Evolutionary conservation across 2,113 vertebrate species (phyloP).

Genomic region (Picathartes gymnocephalus): DNA sequence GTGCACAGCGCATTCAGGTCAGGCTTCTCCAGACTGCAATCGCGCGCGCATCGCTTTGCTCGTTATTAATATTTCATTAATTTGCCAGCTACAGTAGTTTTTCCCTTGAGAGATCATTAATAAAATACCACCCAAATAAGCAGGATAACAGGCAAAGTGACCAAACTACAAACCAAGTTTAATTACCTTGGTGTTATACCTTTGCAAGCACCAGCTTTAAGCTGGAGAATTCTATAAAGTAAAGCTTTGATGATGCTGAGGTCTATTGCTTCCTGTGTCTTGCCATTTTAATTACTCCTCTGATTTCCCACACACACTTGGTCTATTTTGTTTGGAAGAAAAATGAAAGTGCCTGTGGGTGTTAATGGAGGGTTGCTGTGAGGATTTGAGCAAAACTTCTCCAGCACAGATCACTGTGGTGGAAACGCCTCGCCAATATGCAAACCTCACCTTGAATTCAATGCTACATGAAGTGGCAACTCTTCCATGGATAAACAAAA

Average conservation of each 20-base stretch:
- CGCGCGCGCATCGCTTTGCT: constrained; percentile 16
- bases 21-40: constrained; percentile 47
- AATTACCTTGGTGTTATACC: constrained; percentile 68
- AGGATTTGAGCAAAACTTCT: background rate
- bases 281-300: constrained; percentile 61
- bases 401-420: rapidly evolving
- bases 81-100: constrained; percentile 64
- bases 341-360: background rate
- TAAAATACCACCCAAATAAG: constrained; percentile 77
- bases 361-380: background rate
- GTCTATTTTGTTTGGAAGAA: background rate
- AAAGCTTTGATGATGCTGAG: constrained; percentile 61
- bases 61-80: constrained; percentile 81
- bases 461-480: rapidly evolving
- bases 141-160: constrained; percentile 68
- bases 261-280: constrained; percentile 22
- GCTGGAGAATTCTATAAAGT: constrained; percentile 45
- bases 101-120: constrained; percentile 80
- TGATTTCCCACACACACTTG: background rate
- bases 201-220: constrained; percentile 44
- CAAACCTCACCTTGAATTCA: background rate
- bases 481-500: background rate
- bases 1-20: constrained; percentile 34
- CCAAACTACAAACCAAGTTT: constrained; percentile 69
- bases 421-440: background rate